Evolutionary conservation across 2,797 vertebrate species (phyloP), one percentile per base, ranked within the genome.

Genomic region (Phataginus tricuspis): DNA sequence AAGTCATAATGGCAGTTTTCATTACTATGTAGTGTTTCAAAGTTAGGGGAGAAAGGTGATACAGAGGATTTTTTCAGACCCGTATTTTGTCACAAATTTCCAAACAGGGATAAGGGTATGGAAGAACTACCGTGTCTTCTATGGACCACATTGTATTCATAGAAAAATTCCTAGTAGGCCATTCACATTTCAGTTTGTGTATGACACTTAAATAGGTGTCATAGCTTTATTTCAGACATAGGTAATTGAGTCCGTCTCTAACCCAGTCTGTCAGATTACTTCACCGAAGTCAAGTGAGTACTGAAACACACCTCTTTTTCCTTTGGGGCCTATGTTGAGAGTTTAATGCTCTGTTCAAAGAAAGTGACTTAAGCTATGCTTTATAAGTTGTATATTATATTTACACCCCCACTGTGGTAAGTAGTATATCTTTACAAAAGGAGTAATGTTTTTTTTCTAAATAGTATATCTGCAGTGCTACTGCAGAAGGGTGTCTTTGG

Each of bases 401-500:
- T 90, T 94, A 66, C 2, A 85, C 5, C 80, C 57, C 13, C 3
- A 45, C 85, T 69, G 12, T 78, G 66, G 39, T 95, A 96, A 1
- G 5, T 89, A 98, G 13, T 96, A 95, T 84, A 96, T 75, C 92
- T 97, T 95, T 95, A 90, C 27, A 95, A 83, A 88, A 2, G 13
- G 69, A 97, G 15, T 87, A 97, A 72, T 27, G 19, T 71, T 93
- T 29, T 97, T 90, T 97, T 93, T 79, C 45, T 97, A 96, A 97
- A 97, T 59, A 91, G 69, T 83, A 39, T 83, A 82, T 96, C 83
- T 96, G 90, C 88, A 97, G n/a, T 66, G n/a, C 83, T 96, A 91
- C 23, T 27, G 1, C 91, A 97, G 66, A 96, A 94, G 57, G 64
- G n/a, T 86, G 39, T 68, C 68, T 95, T 92, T 93, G 61, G 64